Evolutionary conservation across 2,888 invertebrate genomes (phyloP), one percentile per base, ranked within the genome.

Genomic region (Artemia sinica): DNA sequence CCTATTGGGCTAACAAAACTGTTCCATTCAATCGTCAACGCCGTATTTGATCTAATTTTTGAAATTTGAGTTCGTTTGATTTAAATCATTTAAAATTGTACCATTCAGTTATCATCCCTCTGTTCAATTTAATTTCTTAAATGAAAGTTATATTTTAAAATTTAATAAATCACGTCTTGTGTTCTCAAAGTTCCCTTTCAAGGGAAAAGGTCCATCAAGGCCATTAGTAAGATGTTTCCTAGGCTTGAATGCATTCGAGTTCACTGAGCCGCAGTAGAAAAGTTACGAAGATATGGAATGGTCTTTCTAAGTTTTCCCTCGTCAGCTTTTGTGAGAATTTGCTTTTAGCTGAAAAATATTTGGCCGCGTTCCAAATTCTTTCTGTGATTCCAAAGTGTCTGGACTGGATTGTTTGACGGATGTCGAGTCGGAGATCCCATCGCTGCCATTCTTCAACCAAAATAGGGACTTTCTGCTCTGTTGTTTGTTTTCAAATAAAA

Each of bases 341-440:
- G 11, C 63, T 58, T 58, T 58, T 58, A 58, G 63, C 11, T n/a
- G 28, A 18, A 58, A 58, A 58, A 58, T 11, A 58, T 58, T 58
- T 58, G 63, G 63, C 63, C 63, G 63, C 9, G 63, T 58, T 58
- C 63, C 63, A 58, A 11, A 28, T 58, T 58, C 63, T 28, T 18
- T 28, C 63, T 18, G 63, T 28, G 63, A 58, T 58, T 58, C 63
- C 63, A 10, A 58, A 58, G 63, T 58, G 63, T 58, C 63, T 58
- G 63, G 63, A 18, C 63, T 58, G 63, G 63, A 58, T 58, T 58
- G 63, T 28, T 58, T 58, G 63, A 58, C 63, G 63, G 63, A 58
- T 58, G 63, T 58, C 63, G 63, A 58, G 12, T 41, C 41, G 41
- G 41, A 41, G 41, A 41, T 41, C 41, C 41, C 41, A 41, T 41